Conservation (phyloP, 1,140 invertebrate genomes). For the Drosophila jambulina region DNA sequence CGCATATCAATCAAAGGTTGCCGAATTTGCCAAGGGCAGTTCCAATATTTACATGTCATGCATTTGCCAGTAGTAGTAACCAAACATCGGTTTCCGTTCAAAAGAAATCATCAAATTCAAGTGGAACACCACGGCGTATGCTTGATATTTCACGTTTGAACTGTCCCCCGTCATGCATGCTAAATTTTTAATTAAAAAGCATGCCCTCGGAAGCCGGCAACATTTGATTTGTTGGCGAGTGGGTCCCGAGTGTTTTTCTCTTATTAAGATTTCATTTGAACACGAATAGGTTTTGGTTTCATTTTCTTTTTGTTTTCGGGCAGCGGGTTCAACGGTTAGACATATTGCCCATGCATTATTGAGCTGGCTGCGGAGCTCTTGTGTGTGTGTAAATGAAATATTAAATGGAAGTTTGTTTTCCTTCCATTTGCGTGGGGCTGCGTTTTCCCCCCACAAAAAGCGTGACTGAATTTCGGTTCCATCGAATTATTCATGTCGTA, state of each 20-base stretch:
- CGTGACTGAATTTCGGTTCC: slow-evolving; percentile 2
- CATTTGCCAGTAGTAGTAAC: slow-evolving; percentile 14
- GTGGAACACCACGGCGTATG: slow-evolving; percentile 55
- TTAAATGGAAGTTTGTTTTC: slow-evolving; percentile 7
- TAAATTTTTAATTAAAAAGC: slow-evolving; percentile 66
- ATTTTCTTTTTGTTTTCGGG: slow-evolving; percentile 4
- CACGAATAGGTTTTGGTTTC: slow-evolving; percentile 16
- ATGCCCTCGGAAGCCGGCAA: not conserved
- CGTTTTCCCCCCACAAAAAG: not conserved
- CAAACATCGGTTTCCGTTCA: slow-evolving; percentile 43
- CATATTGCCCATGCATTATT: slow-evolving; percentile 38
- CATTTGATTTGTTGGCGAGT: slow-evolving; percentile 25
- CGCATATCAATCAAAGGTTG: slow-evolving; percentile 68
- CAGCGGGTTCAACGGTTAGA: slow-evolving; percentile 4
- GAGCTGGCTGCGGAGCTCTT: slow-evolving; percentile 24
- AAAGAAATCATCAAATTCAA: slow-evolving; percentile 33
- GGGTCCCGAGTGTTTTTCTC: slow-evolving; percentile 10
- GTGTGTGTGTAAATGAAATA: slow-evolving; percentile 32
- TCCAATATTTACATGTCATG: slow-evolving; percentile 64
- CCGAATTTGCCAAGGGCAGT: slow-evolving; percentile 51
- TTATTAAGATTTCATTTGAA: slow-evolving; percentile 14
- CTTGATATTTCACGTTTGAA: slow-evolving; percentile 65
- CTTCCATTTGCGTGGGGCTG: slow-evolving; percentile 5
- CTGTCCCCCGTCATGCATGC: slow-evolving; percentile 6
- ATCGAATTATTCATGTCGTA: slow-evolving; percentile 31